A percentile compares a stretch with the other conserved stretches of the same genome.
These are phyloP conservation scores for Suricata suricatta DNA, from an alignment of 2,113 vertebrate species.

Conservation along the genomic window DNA sequence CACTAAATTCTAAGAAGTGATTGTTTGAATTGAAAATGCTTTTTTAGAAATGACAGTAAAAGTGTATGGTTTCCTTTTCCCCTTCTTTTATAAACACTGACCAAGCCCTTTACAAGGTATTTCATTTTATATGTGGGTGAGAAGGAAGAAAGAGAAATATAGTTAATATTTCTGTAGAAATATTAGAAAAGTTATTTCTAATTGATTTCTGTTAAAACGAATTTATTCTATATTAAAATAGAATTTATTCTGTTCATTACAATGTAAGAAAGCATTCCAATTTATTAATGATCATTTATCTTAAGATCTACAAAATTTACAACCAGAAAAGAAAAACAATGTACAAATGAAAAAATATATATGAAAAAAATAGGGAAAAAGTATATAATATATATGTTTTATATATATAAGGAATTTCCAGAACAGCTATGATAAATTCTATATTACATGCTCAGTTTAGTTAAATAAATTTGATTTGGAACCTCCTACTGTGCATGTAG, in stretches of 20 bases:
- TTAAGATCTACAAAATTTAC: background rate
- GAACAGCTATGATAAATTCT: slow-evolving; percentile 8
- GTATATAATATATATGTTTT: too few species aligned
- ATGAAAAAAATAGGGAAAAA: background rate
- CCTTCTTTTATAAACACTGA: background rate
- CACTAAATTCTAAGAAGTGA: background rate
- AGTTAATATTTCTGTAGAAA: too few species aligned
- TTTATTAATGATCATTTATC: background rate
- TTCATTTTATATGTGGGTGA: background rate
- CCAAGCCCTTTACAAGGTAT: background rate
- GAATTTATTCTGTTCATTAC: background rate
- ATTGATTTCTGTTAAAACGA: background rate
- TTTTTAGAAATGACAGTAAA: background rate
- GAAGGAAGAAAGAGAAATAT: background rate
- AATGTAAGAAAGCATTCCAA: background rate
- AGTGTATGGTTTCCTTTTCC: background rate
- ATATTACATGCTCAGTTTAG: background rate
- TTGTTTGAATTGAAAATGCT: background rate
- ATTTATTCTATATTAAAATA: background rate
- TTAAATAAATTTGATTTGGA: slow-evolving; percentile 26
- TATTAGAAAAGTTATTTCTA: background rate
- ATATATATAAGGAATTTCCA: background rate
- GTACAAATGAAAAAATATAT: background rate
- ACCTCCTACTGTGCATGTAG: background rate
- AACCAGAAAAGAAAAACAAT: background rate